Evolutionary conservation across 2,113 vertebrate species (phyloP), one percentile per base, ranked within the genome.

Genomic region (Apodemus speciosus): DNA sequence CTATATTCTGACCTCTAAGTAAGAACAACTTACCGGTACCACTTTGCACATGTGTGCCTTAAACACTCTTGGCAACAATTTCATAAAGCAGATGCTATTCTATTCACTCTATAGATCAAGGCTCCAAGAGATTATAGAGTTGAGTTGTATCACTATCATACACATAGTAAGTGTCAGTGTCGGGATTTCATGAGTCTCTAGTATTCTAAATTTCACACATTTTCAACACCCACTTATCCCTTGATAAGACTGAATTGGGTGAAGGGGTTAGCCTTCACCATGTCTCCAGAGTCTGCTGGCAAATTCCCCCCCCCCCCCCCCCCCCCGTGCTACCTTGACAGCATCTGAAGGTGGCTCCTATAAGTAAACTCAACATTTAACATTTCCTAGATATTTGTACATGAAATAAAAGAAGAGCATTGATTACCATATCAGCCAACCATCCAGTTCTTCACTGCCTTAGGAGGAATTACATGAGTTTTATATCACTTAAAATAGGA

Each of bases 101-200:
- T 64, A 79, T 92, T 43, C 35, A 85, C 51, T 80, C 69, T 76
- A 62, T 80, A 88, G 5, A 81, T 40, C 66, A 93, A 89, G 11
- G 40, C 25, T 58, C 69, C 53, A 21, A 84, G 49, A 85, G 49
- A 7, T 87, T 68, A 60, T 51, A 2, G 51, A 83, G 87, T 60
- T 77, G 58, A 46, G n/a, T 88, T 88, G 51, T 76, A 56, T 86
- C 53, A 66, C 43, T 71, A 46, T 76, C 38, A 60, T 32, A 62
- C 2, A 80, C 49, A 49, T 15, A 85, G 11, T 58, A 90, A 79
- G 21, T 72, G 20, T 66, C 2, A 53, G 49, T 49, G 60, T 81
- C 13, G 84, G 58, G 86, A 73, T 80, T 53, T 64, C 80, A 76
- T 85, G 69, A 75, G 56, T 40, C 71, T 73, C 46, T 64, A 38